Base-by-base conservation (phyloP, 2,888 invertebrate species). In the Cephus sareptanus region DNA sequence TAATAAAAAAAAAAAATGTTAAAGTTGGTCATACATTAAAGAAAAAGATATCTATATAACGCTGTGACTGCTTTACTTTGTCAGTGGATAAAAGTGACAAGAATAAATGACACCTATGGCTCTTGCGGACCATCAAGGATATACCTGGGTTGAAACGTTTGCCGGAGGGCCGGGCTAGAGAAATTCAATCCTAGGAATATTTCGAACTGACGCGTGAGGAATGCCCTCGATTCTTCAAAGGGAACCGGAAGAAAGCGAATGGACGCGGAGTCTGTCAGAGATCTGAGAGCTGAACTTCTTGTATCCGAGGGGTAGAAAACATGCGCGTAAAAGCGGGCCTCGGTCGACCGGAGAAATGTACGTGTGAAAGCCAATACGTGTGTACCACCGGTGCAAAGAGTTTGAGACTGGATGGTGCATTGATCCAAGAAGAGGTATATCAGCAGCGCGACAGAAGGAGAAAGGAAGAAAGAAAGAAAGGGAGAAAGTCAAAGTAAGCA, bases 381-480 rank as follows among this genome's bases (percentile, higher is more conserved):
- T 23, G 56, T 9, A 34, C 11, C 9, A 23, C 2, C 56, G 0
- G 9, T 23, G 56, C 23, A 56, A 56, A 56, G 23, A 56, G 56
- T 74, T n/a, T 35, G 11, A 70, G n/a, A 34, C 33, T 34, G 34
- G 13, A 37, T 70, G 70, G 33, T 69, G 75, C 77, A 82, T 83
- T 79, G 80, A 82, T 74, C 76, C 37, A 30, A 69, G 69, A 83
- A 33, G 75, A 77, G 23, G 56, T 23, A 56, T 56, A 77, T 77
- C 83, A 76, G 68, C 56, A 77, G 80, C 77, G 74, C 69, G 82
- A 80, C 76, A 76, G 79, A 76, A 80, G 79, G 73, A 75, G 15
- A 75, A 73, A 84, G 78, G 75, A 40, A 0, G 15, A 40, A 6
- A 40, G 40, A 40, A 40, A 40, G 56, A 11, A 13, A 40, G 9